Percentiles rank a stretch among this genome's conserved stretches.
phyloP scores from a whole-genome alignment of 2,113 vertebrate species.

The Centropristis striata region DNA sequence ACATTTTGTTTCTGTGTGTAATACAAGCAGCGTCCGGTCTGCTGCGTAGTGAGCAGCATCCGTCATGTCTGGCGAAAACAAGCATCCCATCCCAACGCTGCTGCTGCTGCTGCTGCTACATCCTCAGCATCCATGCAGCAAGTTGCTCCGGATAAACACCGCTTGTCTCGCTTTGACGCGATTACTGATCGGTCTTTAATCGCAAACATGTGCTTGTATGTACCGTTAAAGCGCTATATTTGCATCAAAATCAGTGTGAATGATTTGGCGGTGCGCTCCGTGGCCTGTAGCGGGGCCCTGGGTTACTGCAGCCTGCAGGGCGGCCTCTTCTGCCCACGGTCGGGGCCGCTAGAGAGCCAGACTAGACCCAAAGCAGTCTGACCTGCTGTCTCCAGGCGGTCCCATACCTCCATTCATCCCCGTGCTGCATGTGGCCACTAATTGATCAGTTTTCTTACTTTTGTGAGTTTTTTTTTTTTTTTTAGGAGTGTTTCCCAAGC shows the following conservation, averaged over 20 bases:
- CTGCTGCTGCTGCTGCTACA: constrained; percentile 50
- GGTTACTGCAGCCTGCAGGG: constrained; percentile 69
- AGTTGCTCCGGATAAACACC: constrained; percentile 29
- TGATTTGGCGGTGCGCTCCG: constrained; percentile 31
- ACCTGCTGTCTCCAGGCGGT: constrained; percentile 18
- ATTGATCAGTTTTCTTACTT: too few relatives aligned
- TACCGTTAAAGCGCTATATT: background rate
- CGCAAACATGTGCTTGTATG: background rate
- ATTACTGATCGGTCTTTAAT: background rate
- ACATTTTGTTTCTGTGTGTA: constrained; percentile 1
- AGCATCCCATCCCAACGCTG: constrained; percentile 65
- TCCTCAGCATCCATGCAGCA: constrained; percentile 69
- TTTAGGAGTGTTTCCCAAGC: background rate
- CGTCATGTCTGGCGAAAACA: constrained; percentile 74
- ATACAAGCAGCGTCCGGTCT: constrained; percentile 49
- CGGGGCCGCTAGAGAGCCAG: constrained; percentile 31
- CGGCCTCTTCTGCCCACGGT: constrained; percentile 58
- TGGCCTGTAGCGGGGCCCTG: constrained; percentile 63
- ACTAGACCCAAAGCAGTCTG: constrained; percentile 24
- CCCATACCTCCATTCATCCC: background rate
- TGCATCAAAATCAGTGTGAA: background rate
- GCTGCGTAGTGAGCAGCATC: constrained; percentile 76
- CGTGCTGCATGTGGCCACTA: background rate
- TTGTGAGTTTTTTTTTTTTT: too few relatives aligned
- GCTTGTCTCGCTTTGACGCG: background rate